Conservation (phyloP, 2,113 vertebrate genomes). For the Rhagologus leucostigma region DNA sequence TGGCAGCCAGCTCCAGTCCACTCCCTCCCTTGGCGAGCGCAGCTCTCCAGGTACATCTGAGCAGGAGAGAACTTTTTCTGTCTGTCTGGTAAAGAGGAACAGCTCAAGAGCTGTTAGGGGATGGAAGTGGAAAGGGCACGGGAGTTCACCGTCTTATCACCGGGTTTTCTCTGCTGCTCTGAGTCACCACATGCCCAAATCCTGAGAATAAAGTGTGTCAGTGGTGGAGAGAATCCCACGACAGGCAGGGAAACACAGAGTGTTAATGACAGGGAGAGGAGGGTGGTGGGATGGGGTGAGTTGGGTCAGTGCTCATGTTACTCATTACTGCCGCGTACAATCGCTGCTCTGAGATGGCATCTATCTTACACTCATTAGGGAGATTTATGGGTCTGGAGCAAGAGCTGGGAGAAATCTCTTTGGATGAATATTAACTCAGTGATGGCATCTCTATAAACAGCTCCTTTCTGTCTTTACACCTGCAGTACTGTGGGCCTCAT, state of each 20-base stretch:
- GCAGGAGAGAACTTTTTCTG: neutral
- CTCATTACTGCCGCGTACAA: neutral
- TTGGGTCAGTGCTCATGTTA: neutral
- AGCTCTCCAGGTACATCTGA: neutral
- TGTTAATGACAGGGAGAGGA: neutral
- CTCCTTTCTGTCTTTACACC: neutral
- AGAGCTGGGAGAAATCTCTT: neutral
- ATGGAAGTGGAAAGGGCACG: conserved; percentile 43
- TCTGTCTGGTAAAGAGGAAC: conserved; percentile 1
- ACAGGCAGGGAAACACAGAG: neutral
- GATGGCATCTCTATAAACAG: neutral
- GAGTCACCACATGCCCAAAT: conserved; percentile 19
- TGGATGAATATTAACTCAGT: neutral
- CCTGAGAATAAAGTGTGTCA: conserved; percentile 13
- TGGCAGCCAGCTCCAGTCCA: neutral
- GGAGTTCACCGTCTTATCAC: conserved; percentile 46
- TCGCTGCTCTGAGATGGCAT: neutral
- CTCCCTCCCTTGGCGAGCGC: neutral
- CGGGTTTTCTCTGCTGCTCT: neutral
- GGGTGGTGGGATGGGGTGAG: neutral
- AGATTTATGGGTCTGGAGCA: neutral
- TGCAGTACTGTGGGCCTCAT: neutral
- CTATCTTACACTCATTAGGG: neutral
- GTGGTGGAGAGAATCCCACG: neutral
- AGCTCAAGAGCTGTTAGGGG: conserved; percentile 31